Evolutionary conservation across 2,113 vertebrate species (phyloP).

Genomic region (Dissostichus mawsoni): DNA sequence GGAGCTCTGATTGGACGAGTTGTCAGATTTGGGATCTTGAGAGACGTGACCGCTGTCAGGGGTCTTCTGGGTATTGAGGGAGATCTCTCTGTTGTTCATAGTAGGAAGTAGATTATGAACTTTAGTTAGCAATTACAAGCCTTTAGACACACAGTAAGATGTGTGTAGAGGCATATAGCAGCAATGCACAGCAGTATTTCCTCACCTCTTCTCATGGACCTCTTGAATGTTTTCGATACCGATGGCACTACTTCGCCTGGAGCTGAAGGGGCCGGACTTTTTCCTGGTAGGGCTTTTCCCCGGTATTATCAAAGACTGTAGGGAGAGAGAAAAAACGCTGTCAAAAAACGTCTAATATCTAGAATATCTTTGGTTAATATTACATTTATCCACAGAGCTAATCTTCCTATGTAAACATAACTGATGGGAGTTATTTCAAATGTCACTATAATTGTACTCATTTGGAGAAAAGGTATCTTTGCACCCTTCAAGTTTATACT

Average conservation of each 20-base stretch:
- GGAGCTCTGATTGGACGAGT: constrained; percentile 94
- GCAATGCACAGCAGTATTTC: neutral
- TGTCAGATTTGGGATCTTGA: constrained; percentile 92
- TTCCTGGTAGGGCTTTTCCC: constrained; percentile 96
- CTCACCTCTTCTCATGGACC: constrained; percentile 92
- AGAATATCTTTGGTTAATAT: neutral
- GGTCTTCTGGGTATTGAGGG: constrained; percentile 88
- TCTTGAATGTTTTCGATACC: constrained; percentile 98
- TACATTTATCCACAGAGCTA: neutral
- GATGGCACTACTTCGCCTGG: constrained; percentile 94
- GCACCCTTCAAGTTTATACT: constrained; percentile 31
- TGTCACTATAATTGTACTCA: neutral
- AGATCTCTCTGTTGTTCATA: constrained; percentile 84
- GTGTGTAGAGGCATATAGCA: neutral
- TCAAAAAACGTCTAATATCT: constrained; percentile 3
- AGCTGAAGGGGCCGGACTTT: constrained; percentile 93
- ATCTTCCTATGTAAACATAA: constrained; percentile 16
- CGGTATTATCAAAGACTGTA: constrained; percentile 94
- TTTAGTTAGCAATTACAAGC: neutral
- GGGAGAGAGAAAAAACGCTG: constrained; percentile 35
- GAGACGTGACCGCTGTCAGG: constrained; percentile 89
- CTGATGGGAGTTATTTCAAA: neutral
- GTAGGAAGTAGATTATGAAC: neutral
- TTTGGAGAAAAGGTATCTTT: constrained; percentile 1
- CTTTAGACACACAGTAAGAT: neutral